Conservation (phyloP, 2,113 vertebrate species). For the Thunnus maccoyii region DNA sequence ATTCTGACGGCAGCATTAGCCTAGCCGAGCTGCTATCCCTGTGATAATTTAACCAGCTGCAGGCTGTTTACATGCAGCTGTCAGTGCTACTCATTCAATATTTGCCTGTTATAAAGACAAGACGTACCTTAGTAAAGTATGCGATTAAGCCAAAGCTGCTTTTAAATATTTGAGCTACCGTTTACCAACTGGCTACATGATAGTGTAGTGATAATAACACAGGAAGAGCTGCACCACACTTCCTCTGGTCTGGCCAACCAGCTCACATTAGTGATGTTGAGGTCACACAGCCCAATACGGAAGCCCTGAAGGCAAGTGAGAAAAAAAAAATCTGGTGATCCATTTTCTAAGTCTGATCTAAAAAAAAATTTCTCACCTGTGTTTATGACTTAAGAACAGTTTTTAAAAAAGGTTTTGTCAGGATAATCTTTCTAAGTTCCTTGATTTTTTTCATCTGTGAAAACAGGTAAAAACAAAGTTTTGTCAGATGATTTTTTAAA, state of each 20-base stretch:
- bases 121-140: slow-evolving; percentile 7
- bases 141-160: background rate
- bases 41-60: background rate
- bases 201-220: slow-evolving; percentile 35
- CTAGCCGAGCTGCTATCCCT: slow-evolving; percentile 14
- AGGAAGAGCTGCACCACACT: slow-evolving; percentile 53
- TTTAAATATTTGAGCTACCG: background rate
- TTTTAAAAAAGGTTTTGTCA: too few relatives aligned
- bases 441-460: too few relatives aligned
- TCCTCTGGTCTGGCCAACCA: slow-evolving; percentile 64
- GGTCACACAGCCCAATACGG: background rate
- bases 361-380: too few relatives aligned
- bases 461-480: too few relatives aligned
- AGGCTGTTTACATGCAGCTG: background rate
- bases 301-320: too few relatives aligned
- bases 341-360: too few relatives aligned
- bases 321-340: too few relatives aligned
- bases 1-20: slow-evolving; percentile 10
- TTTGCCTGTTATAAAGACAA: background rate
- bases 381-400: too few relatives aligned
- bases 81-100: background rate
- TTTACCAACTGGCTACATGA: slow-evolving; percentile 2
- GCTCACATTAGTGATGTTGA: background rate
- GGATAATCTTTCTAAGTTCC: too few relatives aligned
- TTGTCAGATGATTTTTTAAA: too few relatives aligned